Conservation (phyloP, 2,888 invertebrate species). For the Hypselothyrea guttata region DNA sequence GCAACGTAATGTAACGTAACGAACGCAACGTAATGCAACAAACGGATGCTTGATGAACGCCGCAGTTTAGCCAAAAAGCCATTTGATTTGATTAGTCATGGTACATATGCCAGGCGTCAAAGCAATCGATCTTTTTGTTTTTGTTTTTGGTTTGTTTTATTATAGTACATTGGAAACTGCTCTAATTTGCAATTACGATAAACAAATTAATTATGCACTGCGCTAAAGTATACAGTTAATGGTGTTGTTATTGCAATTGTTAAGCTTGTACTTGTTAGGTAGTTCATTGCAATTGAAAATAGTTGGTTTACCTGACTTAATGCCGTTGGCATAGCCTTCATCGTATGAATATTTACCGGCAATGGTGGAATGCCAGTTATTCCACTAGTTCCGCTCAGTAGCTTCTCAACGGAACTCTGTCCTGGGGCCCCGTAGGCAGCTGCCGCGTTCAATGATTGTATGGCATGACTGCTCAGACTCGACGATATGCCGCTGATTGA, state of each 20-base stretch:
- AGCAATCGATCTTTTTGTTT: slow-evolving; percentile 35
- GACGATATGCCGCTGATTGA: slow-evolving; percentile 84
- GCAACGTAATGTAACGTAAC: slow-evolving; percentile 6
- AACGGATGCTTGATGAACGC: slow-evolving; percentile 32
- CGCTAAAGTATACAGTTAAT: slow-evolving; percentile 3
- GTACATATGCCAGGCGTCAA: slow-evolving; percentile 40
- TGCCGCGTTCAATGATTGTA: slow-evolving; percentile 84
- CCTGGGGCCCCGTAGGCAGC: slow-evolving; percentile 71
- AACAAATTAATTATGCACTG: neutral
- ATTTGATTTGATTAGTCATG: slow-evolving; percentile 8
- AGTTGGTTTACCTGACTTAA: slow-evolving; percentile 82
- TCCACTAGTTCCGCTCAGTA: slow-evolving; percentile 83
- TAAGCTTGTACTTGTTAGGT: slow-evolving; percentile 49
- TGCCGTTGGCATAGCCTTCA: slow-evolving; percentile 82
- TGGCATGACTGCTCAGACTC: slow-evolving; percentile 87
- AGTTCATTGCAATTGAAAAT: slow-evolving; percentile 77
- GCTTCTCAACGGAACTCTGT: slow-evolving; percentile 82
- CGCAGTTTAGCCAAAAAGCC: slow-evolving; percentile 41
- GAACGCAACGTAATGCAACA: slow-evolving; percentile 31
- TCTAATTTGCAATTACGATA: slow-evolving; percentile 7
- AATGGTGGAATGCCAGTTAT: slow-evolving; percentile 81
- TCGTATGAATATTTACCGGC: slow-evolving; percentile 83
- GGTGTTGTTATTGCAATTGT: slow-evolving; percentile 39
- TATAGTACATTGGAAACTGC: too few relatives aligned
- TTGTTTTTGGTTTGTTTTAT: slow-evolving; percentile 15